Base-by-base conservation (phyloP, 2,888 invertebrate genomes). In the Physocephala rufipes region DNA sequence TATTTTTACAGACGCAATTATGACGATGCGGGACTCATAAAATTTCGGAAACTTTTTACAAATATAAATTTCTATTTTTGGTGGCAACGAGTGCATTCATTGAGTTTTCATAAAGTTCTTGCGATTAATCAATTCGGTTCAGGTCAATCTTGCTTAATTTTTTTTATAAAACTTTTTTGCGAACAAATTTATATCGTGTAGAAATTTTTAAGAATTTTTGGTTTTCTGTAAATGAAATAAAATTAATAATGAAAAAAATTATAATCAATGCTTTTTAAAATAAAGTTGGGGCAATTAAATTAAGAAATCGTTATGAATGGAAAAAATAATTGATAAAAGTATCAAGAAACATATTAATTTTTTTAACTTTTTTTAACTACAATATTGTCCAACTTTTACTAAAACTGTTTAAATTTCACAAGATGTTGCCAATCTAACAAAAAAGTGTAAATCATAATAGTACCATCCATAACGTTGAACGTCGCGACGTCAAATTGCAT, bases 181-280 rank as follows among this genome's bases (percentile, higher is more conserved):
- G 53, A 24, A 19, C 21, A 43, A 12, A 30, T 7, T 61, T 12
- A 21, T 9, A 47, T 45, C 63, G 21, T 63, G 45, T 15, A 62
- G 45, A 13, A 36, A 43, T 43, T 30, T 45, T 63, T 7, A 28
- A 7, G 45, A 21, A n/a, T 65, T 65, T 19, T 51, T 49, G 26
- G 28, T 28, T n/a, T 21, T 65, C 65, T 65, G 65, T 36, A 65
- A 64, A 51, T 51, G 51, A 65, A 65, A 59, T 67, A 24, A 67
- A 58, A 19, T 61, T 15, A 36, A 21, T 26, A 26, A 51, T 30
- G 51, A 19, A 45, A 21, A 21, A 24, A 43, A 30, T 36, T 13
- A 58, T 21, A 19, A 26, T 36, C 13, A 28, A 16, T 21, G 30
- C 3, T 55, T 45, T n/a, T 19, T 30, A 49, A 16, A 28, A 61